phyloP scores from a whole-genome alignment of 1,140 invertebrate species.

The Solen grandis region DNA sequence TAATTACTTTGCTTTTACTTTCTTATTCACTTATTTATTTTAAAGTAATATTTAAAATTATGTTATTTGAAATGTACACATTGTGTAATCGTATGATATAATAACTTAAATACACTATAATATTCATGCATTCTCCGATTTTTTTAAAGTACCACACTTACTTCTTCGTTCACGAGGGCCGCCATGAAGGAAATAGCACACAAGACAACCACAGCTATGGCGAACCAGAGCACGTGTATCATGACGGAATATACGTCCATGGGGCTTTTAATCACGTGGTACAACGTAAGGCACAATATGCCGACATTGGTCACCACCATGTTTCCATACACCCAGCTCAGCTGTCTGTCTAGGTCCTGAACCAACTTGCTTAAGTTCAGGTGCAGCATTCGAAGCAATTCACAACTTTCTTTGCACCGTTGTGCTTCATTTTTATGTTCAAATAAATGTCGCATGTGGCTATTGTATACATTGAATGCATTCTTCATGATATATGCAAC shows the following conservation, averaged over 20 bases:
- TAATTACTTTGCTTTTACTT: no score
- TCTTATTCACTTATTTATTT: no score
- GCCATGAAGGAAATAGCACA: neutral
- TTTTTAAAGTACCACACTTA: no score
- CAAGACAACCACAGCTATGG: neutral
- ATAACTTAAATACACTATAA: no score
- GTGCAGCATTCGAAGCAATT: slow-evolving; percentile 24
- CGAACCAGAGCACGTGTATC: slow-evolving; percentile 5
- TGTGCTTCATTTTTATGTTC: no score
- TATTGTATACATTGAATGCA: slow-evolving; percentile 5
- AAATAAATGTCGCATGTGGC: no score
- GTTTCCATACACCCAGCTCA: slow-evolving; percentile 24
- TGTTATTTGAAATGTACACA: no score
- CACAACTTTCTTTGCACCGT: no score
- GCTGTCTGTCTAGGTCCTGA: slow-evolving; percentile 13
- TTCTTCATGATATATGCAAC: neutral
- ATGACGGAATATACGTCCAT: neutral
- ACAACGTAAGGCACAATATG: slow-evolving; percentile 6
- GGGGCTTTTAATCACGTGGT: slow-evolving; percentile 5
- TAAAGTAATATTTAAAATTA: no score
- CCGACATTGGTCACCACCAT: neutral
- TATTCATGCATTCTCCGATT: no score
- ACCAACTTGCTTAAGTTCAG: slow-evolving; percentile 28
- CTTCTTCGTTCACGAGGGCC: slow-evolving; percentile 23
- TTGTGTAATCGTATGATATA: no score